Evolutionary conservation across 2,888 invertebrate genomes (phyloP).

Genomic region (Stenolophus ochropezus): DNA sequence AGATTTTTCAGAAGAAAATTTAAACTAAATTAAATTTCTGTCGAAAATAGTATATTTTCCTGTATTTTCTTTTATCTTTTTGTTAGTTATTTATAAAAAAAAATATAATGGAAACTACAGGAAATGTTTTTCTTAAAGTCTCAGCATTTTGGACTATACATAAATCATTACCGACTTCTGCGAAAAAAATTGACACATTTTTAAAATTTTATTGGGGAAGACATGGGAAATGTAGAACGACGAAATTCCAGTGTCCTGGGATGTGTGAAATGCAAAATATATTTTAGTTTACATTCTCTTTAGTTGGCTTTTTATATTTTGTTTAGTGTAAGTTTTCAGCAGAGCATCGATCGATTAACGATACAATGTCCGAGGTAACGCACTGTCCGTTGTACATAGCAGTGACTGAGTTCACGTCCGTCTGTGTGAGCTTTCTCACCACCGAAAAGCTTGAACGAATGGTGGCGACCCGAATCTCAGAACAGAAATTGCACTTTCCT

Average conservation of each 20-base stretch:
- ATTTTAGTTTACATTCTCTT: constrained; percentile 1
- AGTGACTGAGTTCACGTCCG: constrained; percentile 1
- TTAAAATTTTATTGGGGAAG: too few relatives aligned
- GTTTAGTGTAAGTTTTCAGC: constrained; percentile 31
- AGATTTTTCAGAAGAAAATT: too few relatives aligned
- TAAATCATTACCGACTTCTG: too few relatives aligned
- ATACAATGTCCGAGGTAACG: constrained; percentile 23
- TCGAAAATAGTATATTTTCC: too few relatives aligned
- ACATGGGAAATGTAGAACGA: too few relatives aligned
- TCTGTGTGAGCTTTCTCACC: constrained; percentile 33
- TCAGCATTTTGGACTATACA: too few relatives aligned
- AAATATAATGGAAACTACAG: too few relatives aligned
- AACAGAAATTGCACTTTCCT: constrained; percentile 38
- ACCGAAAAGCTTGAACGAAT: constrained; percentile 28
- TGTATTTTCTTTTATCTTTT: too few relatives aligned
- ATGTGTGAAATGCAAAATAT: neutral
- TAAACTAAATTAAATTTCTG: too few relatives aligned
- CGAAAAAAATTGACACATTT: too few relatives aligned
- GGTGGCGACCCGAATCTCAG: constrained; percentile 1
- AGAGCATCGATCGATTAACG: neutral
- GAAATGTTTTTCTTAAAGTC: too few relatives aligned
- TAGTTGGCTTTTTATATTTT: constrained; percentile 16
- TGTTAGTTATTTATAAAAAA: too few relatives aligned
- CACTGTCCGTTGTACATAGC: constrained; percentile 29
- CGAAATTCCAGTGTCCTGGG: neutral